Evolutionary conservation across 2,113 vertebrate genomes (phyloP).

Genomic region (Marmota monax): DNA sequence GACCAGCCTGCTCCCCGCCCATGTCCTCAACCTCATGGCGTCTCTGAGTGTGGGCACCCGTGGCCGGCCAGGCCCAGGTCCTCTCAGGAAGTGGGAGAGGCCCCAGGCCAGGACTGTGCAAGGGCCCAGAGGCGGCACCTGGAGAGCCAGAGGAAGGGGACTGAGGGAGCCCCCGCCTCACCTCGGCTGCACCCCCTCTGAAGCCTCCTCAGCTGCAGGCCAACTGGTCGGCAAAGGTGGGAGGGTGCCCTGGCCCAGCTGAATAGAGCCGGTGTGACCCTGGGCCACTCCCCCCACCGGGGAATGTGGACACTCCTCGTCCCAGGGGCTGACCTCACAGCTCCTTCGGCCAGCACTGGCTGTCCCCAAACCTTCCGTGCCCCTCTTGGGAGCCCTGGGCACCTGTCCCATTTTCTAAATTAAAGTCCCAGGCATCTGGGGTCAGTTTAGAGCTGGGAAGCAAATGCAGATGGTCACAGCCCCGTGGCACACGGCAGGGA

Average conservation of each 20-base stretch:
- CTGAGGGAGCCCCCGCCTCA: too few relatives aligned
- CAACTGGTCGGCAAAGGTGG: too few relatives aligned
- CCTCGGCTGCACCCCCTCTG: too few relatives aligned
- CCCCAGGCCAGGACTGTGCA: too few relatives aligned
- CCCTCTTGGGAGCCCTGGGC: fast-evolving
- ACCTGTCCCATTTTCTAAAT: background rate
- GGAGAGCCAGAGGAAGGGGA: background rate
- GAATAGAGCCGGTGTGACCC: fast-evolving
- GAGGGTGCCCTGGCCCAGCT: background rate
- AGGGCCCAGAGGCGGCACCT: too few relatives aligned
- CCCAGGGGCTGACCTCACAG: background rate
- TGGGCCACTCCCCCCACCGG: fast-evolving
- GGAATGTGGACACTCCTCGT: background rate
- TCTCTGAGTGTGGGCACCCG: fast-evolving
- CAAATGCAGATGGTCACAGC: fast-evolving
- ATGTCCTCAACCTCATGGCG: too few relatives aligned
- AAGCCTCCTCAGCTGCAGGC: background rate
- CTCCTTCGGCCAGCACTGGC: fast-evolving
- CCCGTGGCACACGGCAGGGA: fast-evolving
- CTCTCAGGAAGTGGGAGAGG: background rate
- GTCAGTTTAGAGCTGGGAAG: background rate
- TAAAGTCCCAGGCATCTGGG: too few relatives aligned
- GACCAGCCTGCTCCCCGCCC: background rate
- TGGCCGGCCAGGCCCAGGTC: background rate
- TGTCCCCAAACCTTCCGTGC: fast-evolving